A percentile compares a stretch with the other conserved stretches of the same genome.
Evolutionary conservation across 2,888 invertebrate species (phyloP).

Genomic region (Lacanobia wlatinum): DNA sequence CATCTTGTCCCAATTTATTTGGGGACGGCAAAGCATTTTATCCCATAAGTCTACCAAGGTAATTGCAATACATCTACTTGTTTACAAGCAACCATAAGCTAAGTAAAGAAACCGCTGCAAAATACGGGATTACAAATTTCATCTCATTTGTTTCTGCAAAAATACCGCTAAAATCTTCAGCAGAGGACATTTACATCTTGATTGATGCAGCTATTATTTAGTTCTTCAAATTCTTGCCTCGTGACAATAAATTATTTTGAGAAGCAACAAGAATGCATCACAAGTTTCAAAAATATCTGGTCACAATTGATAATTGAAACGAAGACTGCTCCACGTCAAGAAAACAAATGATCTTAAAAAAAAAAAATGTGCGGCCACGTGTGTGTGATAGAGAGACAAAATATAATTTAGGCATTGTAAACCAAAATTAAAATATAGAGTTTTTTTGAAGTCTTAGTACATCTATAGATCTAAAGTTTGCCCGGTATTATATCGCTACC

Average conservation of each 20-base stretch:
- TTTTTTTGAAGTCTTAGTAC: too few relatives aligned
- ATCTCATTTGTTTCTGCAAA: not conserved
- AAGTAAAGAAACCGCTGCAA: too few relatives aligned
- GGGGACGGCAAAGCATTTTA: not conserved
- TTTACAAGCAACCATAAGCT: too few relatives aligned
- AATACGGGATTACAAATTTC: not conserved
- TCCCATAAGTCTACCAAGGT: not conserved
- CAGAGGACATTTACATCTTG: not conserved
- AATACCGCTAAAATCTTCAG: not conserved
- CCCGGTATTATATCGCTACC: not conserved
- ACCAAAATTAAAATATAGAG: too few relatives aligned
- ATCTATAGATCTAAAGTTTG: not conserved
- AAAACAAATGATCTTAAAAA: too few relatives aligned
- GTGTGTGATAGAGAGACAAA: too few relatives aligned
- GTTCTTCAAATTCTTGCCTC: constrained; percentile 4
- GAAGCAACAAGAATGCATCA: not conserved
- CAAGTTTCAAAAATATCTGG: too few relatives aligned
- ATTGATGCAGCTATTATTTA: constrained; percentile 21
- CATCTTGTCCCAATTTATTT: not conserved
- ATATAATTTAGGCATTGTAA: too few relatives aligned
- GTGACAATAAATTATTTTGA: constrained; percentile 14
- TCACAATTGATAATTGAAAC: not conserved
- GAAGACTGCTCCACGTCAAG: not conserved
- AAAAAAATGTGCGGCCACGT: too few relatives aligned
- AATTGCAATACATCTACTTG: not conserved